Conservation (phyloP, 2,888 invertebrate genomes). For the Nowickia ferox region DNA sequence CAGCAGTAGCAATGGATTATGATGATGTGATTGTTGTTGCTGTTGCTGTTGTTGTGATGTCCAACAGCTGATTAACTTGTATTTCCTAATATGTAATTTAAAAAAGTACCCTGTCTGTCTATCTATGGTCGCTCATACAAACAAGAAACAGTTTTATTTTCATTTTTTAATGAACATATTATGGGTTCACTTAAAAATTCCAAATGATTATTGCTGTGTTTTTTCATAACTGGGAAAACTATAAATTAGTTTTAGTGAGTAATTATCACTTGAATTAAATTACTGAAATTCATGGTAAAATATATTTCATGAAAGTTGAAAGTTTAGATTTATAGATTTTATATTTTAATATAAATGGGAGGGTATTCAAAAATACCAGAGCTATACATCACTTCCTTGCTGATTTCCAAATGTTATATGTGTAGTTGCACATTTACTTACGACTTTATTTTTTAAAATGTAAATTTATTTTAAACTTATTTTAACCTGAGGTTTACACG, state of each 20-base stretch:
- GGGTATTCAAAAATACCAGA: no score
- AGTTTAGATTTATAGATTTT: no score
- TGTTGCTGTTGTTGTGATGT: constrained; percentile 15
- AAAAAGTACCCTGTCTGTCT: neutral
- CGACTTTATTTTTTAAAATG: no score
- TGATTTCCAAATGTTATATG: no score
- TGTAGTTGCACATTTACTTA: no score
- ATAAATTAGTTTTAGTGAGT: neutral
- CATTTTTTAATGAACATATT: neutral
- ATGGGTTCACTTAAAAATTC: neutral
- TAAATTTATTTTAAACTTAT: no score
- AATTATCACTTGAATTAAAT: no score
- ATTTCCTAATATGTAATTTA: constrained; percentile 46
- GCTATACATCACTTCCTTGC: no score
- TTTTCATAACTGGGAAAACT: neutral
- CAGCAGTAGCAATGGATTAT: neutral
- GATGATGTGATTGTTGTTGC: neutral
- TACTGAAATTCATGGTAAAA: no score
- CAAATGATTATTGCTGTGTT: neutral
- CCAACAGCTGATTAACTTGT: constrained; percentile 58
- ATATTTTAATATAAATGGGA: no score
- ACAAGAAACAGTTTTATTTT: neutral
- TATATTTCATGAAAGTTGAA: no score
- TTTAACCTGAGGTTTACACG: no score
- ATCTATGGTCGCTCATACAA: neutral